A percentile compares a stretch with the other conserved stretches of the same genome.
Evolutionary conservation across 2,888 invertebrate genomes (phyloP).

Genomic region (Diadegma fenestrale): DNA sequence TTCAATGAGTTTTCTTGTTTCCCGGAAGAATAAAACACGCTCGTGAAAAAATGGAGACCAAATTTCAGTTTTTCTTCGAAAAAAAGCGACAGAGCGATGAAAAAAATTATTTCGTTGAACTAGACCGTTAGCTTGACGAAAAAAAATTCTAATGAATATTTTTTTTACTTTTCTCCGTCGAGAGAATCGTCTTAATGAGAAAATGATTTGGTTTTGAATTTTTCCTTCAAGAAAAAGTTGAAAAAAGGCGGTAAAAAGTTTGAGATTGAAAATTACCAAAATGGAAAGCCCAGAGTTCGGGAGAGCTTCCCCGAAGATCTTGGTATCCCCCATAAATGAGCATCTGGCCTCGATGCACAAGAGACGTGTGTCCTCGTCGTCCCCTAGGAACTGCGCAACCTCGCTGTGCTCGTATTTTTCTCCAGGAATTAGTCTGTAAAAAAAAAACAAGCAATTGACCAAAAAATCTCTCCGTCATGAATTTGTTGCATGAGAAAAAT

Average conservation of each 20-base stretch:
- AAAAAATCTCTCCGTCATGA: background rate
- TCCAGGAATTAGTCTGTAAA: constrained; percentile 87
- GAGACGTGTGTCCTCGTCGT: constrained; percentile 93
- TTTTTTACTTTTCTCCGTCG: background rate
- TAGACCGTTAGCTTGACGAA: too few species aligned
- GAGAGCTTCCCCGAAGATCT: constrained; percentile 93
- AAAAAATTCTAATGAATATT: too few species aligned
- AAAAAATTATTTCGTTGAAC: too few species aligned
- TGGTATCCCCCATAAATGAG: constrained; percentile 95
- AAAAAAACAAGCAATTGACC: background rate
- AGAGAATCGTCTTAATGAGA: too few species aligned
- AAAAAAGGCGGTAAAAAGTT: background rate
- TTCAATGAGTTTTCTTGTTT: too few species aligned
- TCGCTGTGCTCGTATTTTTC: constrained; percentile 87
- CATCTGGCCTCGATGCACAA: constrained; percentile 92
- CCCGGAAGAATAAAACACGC: too few species aligned
- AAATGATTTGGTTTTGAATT: background rate
- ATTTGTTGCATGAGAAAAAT: background rate
- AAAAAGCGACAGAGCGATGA: too few species aligned
- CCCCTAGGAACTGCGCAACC: constrained; percentile 89
- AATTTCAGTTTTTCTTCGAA: too few species aligned
- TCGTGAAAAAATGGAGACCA: too few species aligned
- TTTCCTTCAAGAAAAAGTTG: background rate
- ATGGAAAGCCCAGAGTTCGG: constrained; percentile 95
- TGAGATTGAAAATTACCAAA: constrained; percentile 87